phyloP scores from a whole-genome alignment of 1,140 invertebrate species.

The Fopius arisanus region DNA sequence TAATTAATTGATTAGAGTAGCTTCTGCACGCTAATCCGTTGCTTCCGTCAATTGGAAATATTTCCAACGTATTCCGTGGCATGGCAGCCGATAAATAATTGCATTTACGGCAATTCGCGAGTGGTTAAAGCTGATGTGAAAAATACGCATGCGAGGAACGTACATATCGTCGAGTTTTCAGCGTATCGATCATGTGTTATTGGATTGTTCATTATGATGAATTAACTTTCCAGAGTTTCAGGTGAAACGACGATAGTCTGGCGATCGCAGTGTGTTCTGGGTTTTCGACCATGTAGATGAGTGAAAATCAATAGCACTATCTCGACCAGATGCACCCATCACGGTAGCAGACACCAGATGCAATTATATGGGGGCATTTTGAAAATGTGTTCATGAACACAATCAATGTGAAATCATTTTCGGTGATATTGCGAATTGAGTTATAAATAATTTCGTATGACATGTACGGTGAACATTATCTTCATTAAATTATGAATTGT shows the following conservation, averaged over 20 bases:
- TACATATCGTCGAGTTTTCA: background rate
- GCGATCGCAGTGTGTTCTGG: background rate
- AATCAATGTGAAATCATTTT: too few relatives aligned
- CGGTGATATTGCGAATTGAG: too few relatives aligned
- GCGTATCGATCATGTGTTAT: background rate
- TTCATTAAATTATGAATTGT: too few relatives aligned
- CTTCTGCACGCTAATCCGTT: background rate
- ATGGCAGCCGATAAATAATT: background rate
- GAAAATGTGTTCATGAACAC: too few relatives aligned
- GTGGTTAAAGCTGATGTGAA: background rate
- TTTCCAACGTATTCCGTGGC: background rate
- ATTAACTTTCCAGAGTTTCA: background rate
- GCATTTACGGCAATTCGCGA: background rate
- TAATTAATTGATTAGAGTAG: background rate
- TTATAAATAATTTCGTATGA: too few relatives aligned
- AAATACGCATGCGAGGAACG: background rate
- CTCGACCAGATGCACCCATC: background rate
- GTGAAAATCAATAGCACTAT: background rate
- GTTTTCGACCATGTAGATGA: background rate
- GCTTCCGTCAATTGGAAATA: background rate
- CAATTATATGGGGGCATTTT: background rate
- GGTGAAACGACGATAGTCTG: background rate
- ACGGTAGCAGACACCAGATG: background rate
- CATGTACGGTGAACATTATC: too few relatives aligned
- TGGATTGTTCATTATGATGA: background rate